Percentiles rank a stretch among this genome's conserved stretches.
Conservation (phyloP, 2,113 vertebrate species). For the Anas platyrhynchos region DNA sequence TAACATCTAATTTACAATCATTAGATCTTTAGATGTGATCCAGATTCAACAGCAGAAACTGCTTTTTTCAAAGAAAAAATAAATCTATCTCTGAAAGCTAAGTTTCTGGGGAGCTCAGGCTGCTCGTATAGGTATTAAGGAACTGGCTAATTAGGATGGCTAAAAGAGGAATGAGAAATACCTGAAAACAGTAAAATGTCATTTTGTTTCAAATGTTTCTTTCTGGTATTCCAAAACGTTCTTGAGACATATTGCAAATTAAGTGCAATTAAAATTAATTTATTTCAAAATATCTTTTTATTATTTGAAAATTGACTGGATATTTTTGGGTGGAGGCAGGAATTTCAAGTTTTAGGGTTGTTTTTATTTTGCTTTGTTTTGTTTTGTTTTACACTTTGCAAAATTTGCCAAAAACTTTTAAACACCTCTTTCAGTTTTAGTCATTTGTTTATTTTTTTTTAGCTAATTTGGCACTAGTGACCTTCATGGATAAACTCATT, state of each 20-base stretch:
- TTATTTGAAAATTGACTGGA: not conserved
- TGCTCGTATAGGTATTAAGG: not conserved
- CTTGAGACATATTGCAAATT: not conserved
- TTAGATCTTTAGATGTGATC: not conserved
- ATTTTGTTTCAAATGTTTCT: not conserved
- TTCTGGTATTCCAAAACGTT: not conserved
- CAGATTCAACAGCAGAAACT: not conserved
- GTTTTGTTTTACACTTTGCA: not conserved
- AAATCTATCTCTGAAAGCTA: not conserved
- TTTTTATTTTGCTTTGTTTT: not conserved
- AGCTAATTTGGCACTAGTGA: not conserved
- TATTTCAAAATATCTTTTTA: not conserved
- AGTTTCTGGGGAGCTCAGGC: not conserved
- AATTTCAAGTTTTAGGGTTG: not conserved
- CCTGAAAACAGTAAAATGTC: not conserved
- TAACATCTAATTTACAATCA: not conserved
- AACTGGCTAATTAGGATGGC: not conserved
- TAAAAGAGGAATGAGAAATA: not conserved
- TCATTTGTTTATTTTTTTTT: not conserved
- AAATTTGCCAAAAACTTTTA: not conserved
- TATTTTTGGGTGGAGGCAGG: accelerated
- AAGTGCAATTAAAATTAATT: not conserved
- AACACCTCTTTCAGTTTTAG: not conserved
- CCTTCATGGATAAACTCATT: not conserved
- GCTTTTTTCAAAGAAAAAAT: not conserved